phyloP scores from a whole-genome alignment of 2,797 vertebrate species.

The Cyprinodon diabolis region DNA sequence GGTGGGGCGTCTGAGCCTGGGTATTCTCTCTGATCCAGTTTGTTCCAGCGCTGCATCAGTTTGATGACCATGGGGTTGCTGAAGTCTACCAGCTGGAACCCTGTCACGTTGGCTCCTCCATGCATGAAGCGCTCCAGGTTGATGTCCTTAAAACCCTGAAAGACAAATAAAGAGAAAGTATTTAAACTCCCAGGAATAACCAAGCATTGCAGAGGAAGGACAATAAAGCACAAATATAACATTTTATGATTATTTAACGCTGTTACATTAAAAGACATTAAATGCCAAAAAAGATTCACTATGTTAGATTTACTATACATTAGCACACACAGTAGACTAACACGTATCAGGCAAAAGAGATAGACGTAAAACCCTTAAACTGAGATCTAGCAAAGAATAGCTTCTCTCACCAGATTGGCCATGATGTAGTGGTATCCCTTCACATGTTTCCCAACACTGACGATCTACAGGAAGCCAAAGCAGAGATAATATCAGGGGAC shows the following conservation, averaged over 20 bases:
- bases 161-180: not conserved
- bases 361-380: not conserved
- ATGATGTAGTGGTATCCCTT: conserved; percentile 98
- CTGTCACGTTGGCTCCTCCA: conserved; percentile 96
- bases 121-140: conserved; percentile 98
- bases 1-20: conserved; percentile 95
- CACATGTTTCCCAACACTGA: conserved; percentile 96
- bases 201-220: not conserved
- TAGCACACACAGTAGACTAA: not conserved
- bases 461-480: conserved; percentile 81
- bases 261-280: not conserved
- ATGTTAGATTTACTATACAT: not conserved
- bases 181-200: not conserved
- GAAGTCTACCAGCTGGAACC: conserved; percentile 98
- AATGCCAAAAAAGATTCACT: no score
- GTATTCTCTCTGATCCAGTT: conserved; percentile 97
- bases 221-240: not conserved
- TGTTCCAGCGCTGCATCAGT: conserved; percentile 99
- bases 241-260: not conserved
- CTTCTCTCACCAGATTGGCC: conserved; percentile 92
- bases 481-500: conserved; percentile 63
- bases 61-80: conserved; percentile 96
- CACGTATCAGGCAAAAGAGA: not conserved
- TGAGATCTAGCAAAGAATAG: not conserved
- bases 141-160: conserved; percentile 97